These are phyloP conservation scores for Apodemia zela DNA, from an alignment of 2,888 invertebrate species.

Conservation along the genomic window DNA sequence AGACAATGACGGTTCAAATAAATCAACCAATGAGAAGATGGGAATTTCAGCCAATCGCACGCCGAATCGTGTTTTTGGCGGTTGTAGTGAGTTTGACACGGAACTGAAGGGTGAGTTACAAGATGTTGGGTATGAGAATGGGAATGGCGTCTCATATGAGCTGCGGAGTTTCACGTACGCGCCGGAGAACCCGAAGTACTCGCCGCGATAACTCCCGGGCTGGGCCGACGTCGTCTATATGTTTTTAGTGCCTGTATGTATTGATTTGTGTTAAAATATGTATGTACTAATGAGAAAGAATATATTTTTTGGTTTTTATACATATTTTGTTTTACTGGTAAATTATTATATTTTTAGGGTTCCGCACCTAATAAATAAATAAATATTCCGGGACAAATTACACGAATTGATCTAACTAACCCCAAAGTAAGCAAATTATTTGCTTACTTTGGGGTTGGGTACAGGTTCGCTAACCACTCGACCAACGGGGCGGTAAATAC, in stretches of 20 bases:
- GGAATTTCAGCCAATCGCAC: constrained; percentile 36
- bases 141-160: constrained; percentile 86
- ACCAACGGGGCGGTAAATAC: too few relatives aligned
- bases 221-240: constrained; percentile 28
- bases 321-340: constrained; percentile 33
- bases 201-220: constrained; percentile 77
- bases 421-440: too few relatives aligned
- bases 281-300: constrained; percentile 64
- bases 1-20: constrained; percentile 22
- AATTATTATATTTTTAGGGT: too few relatives aligned
- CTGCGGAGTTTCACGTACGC: constrained; percentile 92
- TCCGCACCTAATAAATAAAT: too few relatives aligned
- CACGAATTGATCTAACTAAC: too few relatives aligned
- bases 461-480: too few relatives aligned
- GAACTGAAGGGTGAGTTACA: constrained; percentile 43
- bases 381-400: too few relatives aligned
- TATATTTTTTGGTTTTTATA: constrained; percentile 73
- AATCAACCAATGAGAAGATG: constrained; percentile 34
- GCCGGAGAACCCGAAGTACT: constrained; percentile 93
- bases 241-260: constrained; percentile 40
- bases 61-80: constrained; percentile 67
- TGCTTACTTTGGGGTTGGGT: too few relatives aligned
- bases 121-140: constrained; percentile 54
- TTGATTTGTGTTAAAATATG: constrained; percentile 49
- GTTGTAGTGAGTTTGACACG: constrained; percentile 53